These are phyloP conservation scores for Odontomyia ornata DNA, from an alignment of 2,888 invertebrate species.

Conservation along the genomic window DNA sequence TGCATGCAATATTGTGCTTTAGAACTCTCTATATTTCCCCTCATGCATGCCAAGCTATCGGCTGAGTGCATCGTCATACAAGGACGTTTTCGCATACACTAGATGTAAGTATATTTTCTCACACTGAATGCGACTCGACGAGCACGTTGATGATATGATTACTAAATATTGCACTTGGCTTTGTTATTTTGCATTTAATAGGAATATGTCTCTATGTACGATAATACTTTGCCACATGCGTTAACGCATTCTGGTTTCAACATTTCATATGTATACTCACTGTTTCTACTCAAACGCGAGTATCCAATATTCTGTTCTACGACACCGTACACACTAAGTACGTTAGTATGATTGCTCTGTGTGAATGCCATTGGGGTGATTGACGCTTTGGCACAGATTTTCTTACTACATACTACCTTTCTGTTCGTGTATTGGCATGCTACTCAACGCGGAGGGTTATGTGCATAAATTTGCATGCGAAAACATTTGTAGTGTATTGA, in stretches of 20 bases:
- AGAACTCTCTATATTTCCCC: not conserved
- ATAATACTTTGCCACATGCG: not conserved
- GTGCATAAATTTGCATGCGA: too few relatives aligned
- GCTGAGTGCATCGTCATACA: not conserved
- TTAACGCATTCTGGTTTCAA: not conserved
- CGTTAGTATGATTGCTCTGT: not conserved
- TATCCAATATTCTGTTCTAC: not conserved
- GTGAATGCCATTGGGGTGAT: conserved; percentile 41
- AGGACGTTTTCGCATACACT: conserved; percentile 2
- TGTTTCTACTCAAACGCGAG: not conserved
- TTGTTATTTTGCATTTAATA: not conserved
- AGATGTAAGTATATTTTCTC: too few relatives aligned
- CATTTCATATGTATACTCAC: not conserved
- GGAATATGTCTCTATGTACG: not conserved
- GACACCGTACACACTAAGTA: not conserved
- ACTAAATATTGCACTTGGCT: not conserved
- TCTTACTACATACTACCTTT: not conserved
- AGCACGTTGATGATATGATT: not conserved
- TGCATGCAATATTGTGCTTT: not conserved
- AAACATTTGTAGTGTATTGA: too few relatives aligned
- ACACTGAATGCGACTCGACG: not conserved
- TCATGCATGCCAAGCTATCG: not conserved
- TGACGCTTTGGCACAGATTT: conserved; percentile 42
- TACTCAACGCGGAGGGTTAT: too few relatives aligned
- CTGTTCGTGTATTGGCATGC: too few relatives aligned